These are phyloP conservation scores for Oryzias melastigma DNA, from an alignment of 2,113 vertebrate genomes.

Conservation along the genomic window DNA sequence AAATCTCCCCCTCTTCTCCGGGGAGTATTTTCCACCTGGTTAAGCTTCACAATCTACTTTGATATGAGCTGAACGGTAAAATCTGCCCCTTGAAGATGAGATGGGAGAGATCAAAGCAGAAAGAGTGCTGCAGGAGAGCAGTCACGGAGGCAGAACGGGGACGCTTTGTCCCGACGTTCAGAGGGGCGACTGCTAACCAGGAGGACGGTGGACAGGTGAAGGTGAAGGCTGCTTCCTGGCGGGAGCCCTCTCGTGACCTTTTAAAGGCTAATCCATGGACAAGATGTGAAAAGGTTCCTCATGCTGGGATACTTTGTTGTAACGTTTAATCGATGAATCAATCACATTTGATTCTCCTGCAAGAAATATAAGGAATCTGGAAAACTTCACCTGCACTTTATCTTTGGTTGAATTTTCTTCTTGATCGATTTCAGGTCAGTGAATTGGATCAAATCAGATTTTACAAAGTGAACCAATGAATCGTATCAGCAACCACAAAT, in stretches of 20 bases:
- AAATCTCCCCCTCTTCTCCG: conserved; percentile 20
- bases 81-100: conserved; percentile 44
- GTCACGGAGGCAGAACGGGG: conserved; percentile 34
- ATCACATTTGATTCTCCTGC: too few relatives aligned
- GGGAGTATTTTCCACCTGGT: conserved; percentile 57
- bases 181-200: conserved; percentile 16
- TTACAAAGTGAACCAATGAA: too few relatives aligned
- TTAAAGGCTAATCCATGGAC: conserved; percentile 34
- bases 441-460: too few relatives aligned
- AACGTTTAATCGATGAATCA: too few relatives aligned
- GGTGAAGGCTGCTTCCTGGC: not conserved
- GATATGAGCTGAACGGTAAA: conserved; percentile 35
- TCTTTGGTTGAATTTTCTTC: too few relatives aligned
- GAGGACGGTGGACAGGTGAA: not conserved
- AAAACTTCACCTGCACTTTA: too few relatives aligned
- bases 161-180: conserved; percentile 34
- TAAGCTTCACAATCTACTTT: conserved; percentile 44
- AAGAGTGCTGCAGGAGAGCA: conserved; percentile 27
- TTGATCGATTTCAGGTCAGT: too few relatives aligned
- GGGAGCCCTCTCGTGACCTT: conserved; percentile 44
- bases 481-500: too few relatives aligned
- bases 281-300: conserved; percentile 52
- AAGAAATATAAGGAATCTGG: too few relatives aligned
- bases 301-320: conserved; percentile 18
- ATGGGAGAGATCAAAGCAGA: conserved; percentile 55